Evolutionary conservation across 2,888 invertebrate species (phyloP).

Genomic region (Colletes collaris): DNA sequence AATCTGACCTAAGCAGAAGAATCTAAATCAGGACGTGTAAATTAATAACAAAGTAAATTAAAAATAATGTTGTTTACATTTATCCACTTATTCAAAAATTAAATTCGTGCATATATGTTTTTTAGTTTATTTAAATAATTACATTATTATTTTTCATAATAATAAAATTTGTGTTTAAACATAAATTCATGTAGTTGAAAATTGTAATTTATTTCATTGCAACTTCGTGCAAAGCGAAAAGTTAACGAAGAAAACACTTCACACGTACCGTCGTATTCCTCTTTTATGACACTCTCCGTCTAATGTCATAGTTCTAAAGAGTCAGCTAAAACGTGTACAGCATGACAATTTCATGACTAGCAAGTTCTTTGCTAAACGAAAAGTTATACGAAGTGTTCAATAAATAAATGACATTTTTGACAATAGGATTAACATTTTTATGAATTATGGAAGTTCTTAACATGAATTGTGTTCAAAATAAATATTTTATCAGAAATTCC

Average conservation of each 20-base stretch:
- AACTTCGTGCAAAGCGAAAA: background rate
- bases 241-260: conserved; percentile 11
- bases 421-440: background rate
- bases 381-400: conserved; percentile 9
- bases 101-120: too few species aligned
- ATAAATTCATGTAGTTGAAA: background rate
- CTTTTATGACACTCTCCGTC: conserved; percentile 26
- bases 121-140: too few species aligned
- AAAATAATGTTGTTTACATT: too few species aligned
- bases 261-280: conserved; percentile 32
- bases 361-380: background rate
- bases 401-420: background rate
- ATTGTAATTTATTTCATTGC: background rate
- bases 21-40: too few species aligned
- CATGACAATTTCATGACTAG: conserved; percentile 7
- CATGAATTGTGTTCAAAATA: too few species aligned
- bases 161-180: background rate
- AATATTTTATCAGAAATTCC: too few species aligned
- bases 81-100: too few species aligned
- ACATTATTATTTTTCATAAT: too few species aligned
- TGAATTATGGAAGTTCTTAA: background rate
- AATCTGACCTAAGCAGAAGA: too few species aligned
- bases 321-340: conserved; percentile 42
- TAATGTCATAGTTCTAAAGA: conserved; percentile 29
- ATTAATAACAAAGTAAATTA: too few species aligned